These are phyloP conservation scores for Origma solitaria DNA, from an alignment of 2,113 vertebrate genomes.

Conservation along the genomic window DNA sequence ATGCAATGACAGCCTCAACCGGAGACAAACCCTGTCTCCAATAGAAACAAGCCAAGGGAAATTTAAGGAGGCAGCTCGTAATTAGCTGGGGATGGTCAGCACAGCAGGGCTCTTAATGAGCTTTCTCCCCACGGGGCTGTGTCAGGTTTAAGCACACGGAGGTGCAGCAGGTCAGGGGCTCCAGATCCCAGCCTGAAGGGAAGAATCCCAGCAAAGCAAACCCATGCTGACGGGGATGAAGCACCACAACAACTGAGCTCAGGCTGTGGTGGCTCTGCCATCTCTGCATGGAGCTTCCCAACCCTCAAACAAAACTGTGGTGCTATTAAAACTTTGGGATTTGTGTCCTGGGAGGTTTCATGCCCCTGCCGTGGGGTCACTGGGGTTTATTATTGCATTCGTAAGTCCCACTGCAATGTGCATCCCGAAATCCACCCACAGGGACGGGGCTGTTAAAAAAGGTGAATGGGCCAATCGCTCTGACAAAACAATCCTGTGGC, in stretches of 20 bases:
- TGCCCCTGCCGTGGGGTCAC: background rate
- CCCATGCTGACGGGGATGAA: background rate
- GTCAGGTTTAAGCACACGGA: background rate
- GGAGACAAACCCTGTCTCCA: slow-evolving; percentile 16
- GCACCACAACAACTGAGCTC: fast-evolving
- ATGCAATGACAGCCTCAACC: slow-evolving; percentile 9
- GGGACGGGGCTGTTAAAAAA: background rate
- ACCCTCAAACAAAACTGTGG: background rate
- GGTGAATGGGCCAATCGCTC: background rate
- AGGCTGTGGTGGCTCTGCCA: background rate
- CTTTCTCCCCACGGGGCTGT: background rate
- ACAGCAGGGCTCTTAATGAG: background rate
- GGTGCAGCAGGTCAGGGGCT: background rate
- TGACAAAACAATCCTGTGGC: background rate
- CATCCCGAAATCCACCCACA: background rate
- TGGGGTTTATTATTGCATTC: background rate
- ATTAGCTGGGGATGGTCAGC: slow-evolving; percentile 43
- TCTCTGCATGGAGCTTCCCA: background rate
- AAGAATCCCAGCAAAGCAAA: background rate
- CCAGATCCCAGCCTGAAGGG: background rate
- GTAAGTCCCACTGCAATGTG: background rate
- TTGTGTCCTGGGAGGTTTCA: background rate
- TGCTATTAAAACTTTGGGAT: background rate
- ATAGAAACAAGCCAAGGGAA: slow-evolving; percentile 45
- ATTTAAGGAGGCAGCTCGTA: slow-evolving; percentile 37